phyloP scores from a whole-genome alignment of 92 coral and sea anemone genomes.

The Scolanthus callimorphus region DNA sequence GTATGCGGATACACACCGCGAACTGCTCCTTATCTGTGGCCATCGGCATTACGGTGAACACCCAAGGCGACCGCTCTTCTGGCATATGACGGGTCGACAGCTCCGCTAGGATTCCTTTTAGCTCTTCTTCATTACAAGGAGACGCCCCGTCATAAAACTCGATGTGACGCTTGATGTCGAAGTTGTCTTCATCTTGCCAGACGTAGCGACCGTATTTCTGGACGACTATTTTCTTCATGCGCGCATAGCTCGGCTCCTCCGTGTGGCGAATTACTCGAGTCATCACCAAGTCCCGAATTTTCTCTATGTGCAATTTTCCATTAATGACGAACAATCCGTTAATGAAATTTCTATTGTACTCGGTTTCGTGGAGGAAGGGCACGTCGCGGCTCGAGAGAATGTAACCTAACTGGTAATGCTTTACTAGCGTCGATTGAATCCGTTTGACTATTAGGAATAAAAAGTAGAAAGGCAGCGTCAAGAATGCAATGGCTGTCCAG shows the following conservation, averaged over 20 bases:
- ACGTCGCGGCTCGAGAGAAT: constrained; percentile 80
- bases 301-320: constrained; percentile 60
- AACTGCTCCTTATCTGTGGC: constrained; percentile 71
- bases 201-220: constrained; percentile 75
- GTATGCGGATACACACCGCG: constrained; percentile 84
- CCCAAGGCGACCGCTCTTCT: constrained; percentile 88
- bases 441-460: constrained; percentile 69
- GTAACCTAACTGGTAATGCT: constrained; percentile 69
- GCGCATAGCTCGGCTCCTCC: constrained; percentile 81
- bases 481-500: constrained; percentile 53
- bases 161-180: constrained; percentile 76
- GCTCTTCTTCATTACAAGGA: constrained; percentile 69
- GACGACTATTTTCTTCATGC: constrained; percentile 75
- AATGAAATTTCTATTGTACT: constrained; percentile 72
- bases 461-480: constrained; percentile 81
- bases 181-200: constrained; percentile 79
- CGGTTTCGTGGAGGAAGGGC: constrained; percentile 86
- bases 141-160: constrained; percentile 48
- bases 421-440: constrained; percentile 62
- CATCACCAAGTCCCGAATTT: constrained; percentile 66
- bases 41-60: constrained; percentile 60
- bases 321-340: constrained; percentile 83
- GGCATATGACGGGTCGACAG: constrained; percentile 58
- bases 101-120: constrained; percentile 54
- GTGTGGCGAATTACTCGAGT: constrained; percentile 65